These are phyloP conservation scores for Ornithorhynchus anatinus DNA, from an alignment of 2,113 vertebrate species.

Conservation along the genomic window DNA sequence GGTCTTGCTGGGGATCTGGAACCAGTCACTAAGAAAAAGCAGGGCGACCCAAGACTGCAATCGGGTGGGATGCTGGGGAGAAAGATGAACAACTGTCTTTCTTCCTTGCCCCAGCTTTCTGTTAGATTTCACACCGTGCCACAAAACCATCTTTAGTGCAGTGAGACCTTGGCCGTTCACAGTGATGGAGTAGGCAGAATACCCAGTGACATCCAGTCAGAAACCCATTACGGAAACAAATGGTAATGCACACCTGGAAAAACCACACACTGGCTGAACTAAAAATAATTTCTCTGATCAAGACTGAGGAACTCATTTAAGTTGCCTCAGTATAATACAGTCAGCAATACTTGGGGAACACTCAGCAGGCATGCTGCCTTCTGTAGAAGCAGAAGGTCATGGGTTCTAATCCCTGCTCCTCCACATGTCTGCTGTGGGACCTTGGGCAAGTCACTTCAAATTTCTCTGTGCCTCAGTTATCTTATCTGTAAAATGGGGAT, in stretches of 20 bases:
- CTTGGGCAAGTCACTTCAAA: too few relatives aligned
- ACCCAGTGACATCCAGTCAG: not conserved
- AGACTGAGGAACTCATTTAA: too few relatives aligned
- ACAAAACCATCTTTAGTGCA: conserved; percentile 8
- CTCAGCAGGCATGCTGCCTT: too few relatives aligned
- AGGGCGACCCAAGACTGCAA: conserved; percentile 50
- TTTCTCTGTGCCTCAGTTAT: too few relatives aligned
- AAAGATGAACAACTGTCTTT: conserved; percentile 30
- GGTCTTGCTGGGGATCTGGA: conserved; percentile 76
- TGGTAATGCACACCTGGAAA: not conserved
- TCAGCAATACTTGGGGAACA: too few relatives aligned
- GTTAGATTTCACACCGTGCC: conserved; percentile 8
- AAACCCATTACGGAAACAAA: not conserved
- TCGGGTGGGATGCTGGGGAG: conserved; percentile 44
- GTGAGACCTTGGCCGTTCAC: not conserved
- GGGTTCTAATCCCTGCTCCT: too few relatives aligned
- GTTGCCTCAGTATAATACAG: too few relatives aligned
- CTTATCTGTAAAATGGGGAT: too few relatives aligned
- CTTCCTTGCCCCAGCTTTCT: conserved; percentile 11
- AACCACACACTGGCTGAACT: too few relatives aligned
- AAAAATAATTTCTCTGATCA: too few relatives aligned
- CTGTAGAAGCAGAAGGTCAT: too few relatives aligned
- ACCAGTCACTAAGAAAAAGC: conserved; percentile 43
- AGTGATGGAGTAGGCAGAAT: not conserved
- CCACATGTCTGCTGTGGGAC: too few relatives aligned